Conservation (phyloP, 2,797 vertebrate genomes). For the Sparus aurata region DNA sequence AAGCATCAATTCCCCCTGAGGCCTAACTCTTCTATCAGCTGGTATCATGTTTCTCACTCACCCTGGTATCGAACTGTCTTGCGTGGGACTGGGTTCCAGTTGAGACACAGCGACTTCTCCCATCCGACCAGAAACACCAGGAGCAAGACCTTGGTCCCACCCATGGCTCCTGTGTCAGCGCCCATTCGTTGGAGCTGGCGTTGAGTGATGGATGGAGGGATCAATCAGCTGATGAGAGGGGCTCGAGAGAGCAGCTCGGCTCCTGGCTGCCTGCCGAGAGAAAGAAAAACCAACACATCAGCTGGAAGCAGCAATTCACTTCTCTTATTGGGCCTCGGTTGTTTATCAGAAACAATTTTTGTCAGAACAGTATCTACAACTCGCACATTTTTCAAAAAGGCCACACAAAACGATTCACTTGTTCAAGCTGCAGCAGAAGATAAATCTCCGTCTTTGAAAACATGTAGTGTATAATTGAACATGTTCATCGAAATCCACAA, state of each 20-base stretch:
- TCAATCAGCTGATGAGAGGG: constrained; percentile 59
- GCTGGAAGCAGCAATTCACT: constrained; percentile 47
- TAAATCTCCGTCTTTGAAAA: constrained; percentile 46
- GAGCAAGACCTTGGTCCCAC: constrained; percentile 81
- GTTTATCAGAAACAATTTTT: constrained; percentile 59
- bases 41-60: constrained; percentile 67
- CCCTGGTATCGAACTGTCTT: constrained; percentile 86
- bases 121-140: constrained; percentile 82
- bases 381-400: constrained; percentile 38
- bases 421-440: constrained; percentile 42
- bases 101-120: constrained; percentile 81
- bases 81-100: constrained; percentile 87
- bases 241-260: constrained; percentile 37
- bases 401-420: constrained; percentile 9
- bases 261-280: constrained; percentile 65
- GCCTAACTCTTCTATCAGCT: not conserved
- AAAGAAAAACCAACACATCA: constrained; percentile 64
- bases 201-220: constrained; percentile 46
- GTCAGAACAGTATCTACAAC: constrained; percentile 46
- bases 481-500: constrained; percentile 36
- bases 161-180: constrained; percentile 72
- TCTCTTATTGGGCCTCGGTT: constrained; percentile 54
- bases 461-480: constrained; percentile 45
- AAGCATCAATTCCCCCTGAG: not conserved
- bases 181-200: constrained; percentile 40